Evolutionary conservation across 2,797 vertebrate genomes (phyloP).

Genomic region (Melanotaenia maccullochi): DNA sequence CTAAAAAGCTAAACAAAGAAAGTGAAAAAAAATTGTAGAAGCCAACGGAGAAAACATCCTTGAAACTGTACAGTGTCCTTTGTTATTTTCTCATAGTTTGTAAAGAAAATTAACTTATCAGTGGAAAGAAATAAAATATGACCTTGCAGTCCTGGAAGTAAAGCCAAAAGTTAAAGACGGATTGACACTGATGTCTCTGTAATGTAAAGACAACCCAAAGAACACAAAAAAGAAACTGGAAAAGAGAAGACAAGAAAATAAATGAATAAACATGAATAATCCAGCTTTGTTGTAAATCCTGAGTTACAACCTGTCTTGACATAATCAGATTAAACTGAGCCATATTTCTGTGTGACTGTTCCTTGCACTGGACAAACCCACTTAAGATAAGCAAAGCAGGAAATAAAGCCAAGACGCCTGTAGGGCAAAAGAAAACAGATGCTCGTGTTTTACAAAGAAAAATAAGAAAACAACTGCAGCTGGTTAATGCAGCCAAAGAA

Average conservation of each 20-base stretch:
- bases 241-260: background rate
- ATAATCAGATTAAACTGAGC: background rate
- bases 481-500: constrained; percentile 1
- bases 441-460: constrained; percentile 3
- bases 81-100: background rate
- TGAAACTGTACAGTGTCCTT: background rate
- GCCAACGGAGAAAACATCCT: background rate
- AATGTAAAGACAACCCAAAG: background rate
- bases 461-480: background rate
- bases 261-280: background rate
- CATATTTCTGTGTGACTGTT: background rate
- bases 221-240: background rate
- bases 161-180: background rate
- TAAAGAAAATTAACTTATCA: background rate
- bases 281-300: background rate
- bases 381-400: constrained; percentile 7
- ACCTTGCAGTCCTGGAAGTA: background rate
- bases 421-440: background rate
- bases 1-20: background rate
- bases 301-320: background rate
- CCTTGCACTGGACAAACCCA: background rate
- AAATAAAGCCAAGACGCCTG: constrained; percentile 17
- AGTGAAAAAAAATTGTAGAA: background rate
- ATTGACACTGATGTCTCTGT: background rate
- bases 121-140: background rate